A percentile compares a stretch with the other conserved stretches of the same genome.
Evolutionary conservation across 2,797 vertebrate species (phyloP).

Genomic region (Esox lucius): DNA sequence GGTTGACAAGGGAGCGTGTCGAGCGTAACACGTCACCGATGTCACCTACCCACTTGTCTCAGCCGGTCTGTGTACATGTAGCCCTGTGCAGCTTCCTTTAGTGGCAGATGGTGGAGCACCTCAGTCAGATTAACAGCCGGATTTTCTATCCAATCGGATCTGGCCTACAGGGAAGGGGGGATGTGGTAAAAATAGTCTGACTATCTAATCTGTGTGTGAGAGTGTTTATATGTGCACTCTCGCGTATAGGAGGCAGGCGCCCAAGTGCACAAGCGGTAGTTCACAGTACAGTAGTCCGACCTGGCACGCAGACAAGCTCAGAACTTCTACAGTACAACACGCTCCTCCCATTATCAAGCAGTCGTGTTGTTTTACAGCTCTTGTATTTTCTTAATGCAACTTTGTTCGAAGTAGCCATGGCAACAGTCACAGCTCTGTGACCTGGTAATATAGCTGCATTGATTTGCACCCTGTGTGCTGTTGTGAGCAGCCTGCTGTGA

Average conservation of each 20-base stretch:
- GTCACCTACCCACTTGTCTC: constrained; percentile 18
- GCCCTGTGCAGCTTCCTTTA: constrained; percentile 48
- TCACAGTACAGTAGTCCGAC: background rate
- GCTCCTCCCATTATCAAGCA: background rate
- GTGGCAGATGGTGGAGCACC: constrained; percentile 77
- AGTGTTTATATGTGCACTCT: constrained; percentile 26
- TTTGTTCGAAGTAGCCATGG: constrained; percentile 48
- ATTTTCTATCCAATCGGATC: constrained; percentile 76
- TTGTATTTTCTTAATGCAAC: constrained; percentile 13
- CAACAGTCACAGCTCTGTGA: constrained; percentile 50
- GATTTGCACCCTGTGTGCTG: constrained; percentile 48
- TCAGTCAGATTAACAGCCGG: constrained; percentile 77
- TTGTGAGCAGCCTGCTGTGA: constrained; percentile 31
- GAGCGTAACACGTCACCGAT: background rate
- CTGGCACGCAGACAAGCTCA: background rate
- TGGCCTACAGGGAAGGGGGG: constrained; percentile 56
- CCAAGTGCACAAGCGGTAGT: constrained; percentile 6
- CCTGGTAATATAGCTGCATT: constrained; percentile 40
- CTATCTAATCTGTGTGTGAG: constrained; percentile 65
- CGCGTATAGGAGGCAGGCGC: constrained; percentile 21
- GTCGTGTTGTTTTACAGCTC: background rate
- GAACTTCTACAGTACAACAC: background rate
- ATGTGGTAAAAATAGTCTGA: constrained; percentile 76
- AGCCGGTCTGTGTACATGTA: constrained; percentile 21
- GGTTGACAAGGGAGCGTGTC: too few species aligned